These are phyloP conservation scores for Virgularia gustaviana DNA, from an alignment of 92 coral and sea anemone genomes.

Conservation along the genomic window DNA sequence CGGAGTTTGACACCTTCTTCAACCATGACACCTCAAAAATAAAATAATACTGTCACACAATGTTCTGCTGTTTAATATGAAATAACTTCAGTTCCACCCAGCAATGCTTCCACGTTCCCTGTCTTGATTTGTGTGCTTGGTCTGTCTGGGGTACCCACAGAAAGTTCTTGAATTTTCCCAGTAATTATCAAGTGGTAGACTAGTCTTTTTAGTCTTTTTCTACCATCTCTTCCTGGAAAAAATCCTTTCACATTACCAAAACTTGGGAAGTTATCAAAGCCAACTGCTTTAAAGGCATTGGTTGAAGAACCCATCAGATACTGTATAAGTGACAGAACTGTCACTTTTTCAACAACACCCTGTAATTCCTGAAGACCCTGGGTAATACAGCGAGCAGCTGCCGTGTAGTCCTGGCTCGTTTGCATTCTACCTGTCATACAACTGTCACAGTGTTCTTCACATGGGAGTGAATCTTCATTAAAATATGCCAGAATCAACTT, in stretches of 20 bases:
- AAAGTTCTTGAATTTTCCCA: slow-evolving; percentile 2
- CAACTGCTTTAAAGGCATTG: slow-evolving; percentile 31
- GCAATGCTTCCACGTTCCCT: not conserved
- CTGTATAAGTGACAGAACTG: slow-evolving; percentile 37
- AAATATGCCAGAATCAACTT: slow-evolving; percentile 22
- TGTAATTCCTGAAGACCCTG: slow-evolving; percentile 31
- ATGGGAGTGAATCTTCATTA: slow-evolving; percentile 34
- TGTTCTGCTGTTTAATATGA: not conserved
- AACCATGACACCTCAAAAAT: no score
- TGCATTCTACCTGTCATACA: slow-evolving; percentile 22
- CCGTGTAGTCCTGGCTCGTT: slow-evolving; percentile 38
- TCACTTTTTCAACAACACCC: slow-evolving; percentile 30
- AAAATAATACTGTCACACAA: no score
- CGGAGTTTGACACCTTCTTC: no score
- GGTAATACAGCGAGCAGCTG: slow-evolving; percentile 21
- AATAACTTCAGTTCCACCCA: not conserved
- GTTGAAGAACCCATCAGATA: slow-evolving; percentile 44
- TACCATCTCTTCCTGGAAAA: slow-evolving; percentile 37
- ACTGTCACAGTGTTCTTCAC: slow-evolving; percentile 31
- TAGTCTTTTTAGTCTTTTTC: slow-evolving; percentile 4
- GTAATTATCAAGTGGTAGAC: not conserved
- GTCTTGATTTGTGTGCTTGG: not conserved
- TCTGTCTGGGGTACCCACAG: slow-evolving; percentile 7
- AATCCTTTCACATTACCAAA: slow-evolving; percentile 23
- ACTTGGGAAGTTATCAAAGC: slow-evolving; percentile 18